phyloP scores from a whole-genome alignment of 2,888 invertebrate species.

The Salpingus planirostris region DNA sequence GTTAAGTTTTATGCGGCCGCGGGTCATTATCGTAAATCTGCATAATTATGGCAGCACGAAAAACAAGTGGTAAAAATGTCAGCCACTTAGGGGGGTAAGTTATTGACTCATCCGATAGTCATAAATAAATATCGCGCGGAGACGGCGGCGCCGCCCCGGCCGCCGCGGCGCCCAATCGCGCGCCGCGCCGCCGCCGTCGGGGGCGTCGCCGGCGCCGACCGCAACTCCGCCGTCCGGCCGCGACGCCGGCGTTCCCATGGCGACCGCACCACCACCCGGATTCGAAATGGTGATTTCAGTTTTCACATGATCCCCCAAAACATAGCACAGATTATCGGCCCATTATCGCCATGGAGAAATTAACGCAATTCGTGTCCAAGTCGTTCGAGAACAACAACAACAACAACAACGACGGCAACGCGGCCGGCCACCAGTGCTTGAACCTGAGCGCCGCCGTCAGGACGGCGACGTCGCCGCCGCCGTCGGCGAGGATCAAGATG shows the following conservation, averaged over 20 bases:
- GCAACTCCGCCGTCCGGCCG: slow-evolving; percentile 29
- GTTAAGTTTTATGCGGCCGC: slow-evolving; percentile 23
- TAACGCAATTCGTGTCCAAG: slow-evolving; percentile 85
- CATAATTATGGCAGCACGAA: slow-evolving; percentile 37
- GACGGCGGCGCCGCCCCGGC: slow-evolving; percentile 29
- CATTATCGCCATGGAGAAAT: slow-evolving; percentile 63
- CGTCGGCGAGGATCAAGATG: slow-evolving; percentile 28
- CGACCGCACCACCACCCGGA: slow-evolving; percentile 35
- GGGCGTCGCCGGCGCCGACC: slow-evolving; percentile 30
- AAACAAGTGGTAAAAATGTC: slow-evolving; percentile 41
- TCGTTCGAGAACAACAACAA: slow-evolving; percentile 59
- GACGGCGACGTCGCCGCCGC: not conserved
- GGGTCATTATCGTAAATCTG: slow-evolving; percentile 37
- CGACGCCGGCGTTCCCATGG: slow-evolving; percentile 37
- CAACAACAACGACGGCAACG: slow-evolving; percentile 30
- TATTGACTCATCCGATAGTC: slow-evolving; percentile 35
- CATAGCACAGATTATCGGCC: slow-evolving; percentile 31
- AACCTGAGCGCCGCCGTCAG: slow-evolving; percentile 24
- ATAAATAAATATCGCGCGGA: slow-evolving; percentile 29
- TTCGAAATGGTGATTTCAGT: slow-evolving; percentile 37
- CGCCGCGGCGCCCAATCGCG: slow-evolving; percentile 26
- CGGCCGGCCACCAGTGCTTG: slow-evolving; percentile 29
- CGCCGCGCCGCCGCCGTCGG: slow-evolving; percentile 17
- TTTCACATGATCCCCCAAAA: slow-evolving; percentile 34
- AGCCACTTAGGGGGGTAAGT: slow-evolving; percentile 39